Conservation (phyloP, 2,888 invertebrate genomes). For the Drosophila recens region DNA sequence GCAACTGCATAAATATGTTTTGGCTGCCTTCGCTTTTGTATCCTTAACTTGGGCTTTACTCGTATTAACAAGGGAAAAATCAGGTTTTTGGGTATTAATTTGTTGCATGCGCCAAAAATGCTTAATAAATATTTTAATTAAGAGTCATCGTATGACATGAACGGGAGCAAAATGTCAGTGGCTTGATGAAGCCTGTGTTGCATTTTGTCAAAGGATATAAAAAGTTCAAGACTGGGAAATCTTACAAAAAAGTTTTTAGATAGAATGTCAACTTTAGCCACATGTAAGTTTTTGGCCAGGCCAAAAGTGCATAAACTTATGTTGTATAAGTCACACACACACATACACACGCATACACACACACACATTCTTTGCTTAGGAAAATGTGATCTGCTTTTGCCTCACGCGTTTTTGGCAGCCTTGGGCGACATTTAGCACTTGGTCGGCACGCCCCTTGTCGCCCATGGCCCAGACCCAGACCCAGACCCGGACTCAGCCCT, state of each 20-base stretch:
- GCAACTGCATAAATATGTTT: constrained; percentile 35
- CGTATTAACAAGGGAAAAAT: constrained; percentile 15
- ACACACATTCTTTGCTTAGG: constrained; percentile 39
- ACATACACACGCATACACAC: not conserved
- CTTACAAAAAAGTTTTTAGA: constrained; percentile 27
- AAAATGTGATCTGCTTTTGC: constrained; percentile 59
- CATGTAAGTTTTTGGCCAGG: constrained; percentile 33
- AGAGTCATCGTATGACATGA: constrained; percentile 35
- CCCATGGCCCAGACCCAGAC: constrained; percentile 18
- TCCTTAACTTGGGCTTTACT: constrained; percentile 37
- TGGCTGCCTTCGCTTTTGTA: constrained; percentile 29
- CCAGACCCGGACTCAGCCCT: constrained; percentile 4
- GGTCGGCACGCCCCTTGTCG: constrained; percentile 34
- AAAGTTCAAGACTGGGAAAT: constrained; percentile 9
- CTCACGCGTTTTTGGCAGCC: constrained; percentile 45
- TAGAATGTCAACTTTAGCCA: constrained; percentile 19
- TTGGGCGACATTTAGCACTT: constrained; percentile 67
- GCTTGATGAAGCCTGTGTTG: constrained; percentile 12
- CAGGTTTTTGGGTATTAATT: constrained; percentile 60
- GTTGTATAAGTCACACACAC: constrained; percentile 53
- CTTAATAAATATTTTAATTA: constrained; percentile 78
- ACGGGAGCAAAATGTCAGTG: not conserved
- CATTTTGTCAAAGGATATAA: constrained; percentile 28
- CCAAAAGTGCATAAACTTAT: constrained; percentile 63
- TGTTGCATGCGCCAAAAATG: constrained; percentile 70